Base-by-base conservation (phyloP, 2,113 vertebrate genomes). In the Cinclus mexicanus region DNA sequence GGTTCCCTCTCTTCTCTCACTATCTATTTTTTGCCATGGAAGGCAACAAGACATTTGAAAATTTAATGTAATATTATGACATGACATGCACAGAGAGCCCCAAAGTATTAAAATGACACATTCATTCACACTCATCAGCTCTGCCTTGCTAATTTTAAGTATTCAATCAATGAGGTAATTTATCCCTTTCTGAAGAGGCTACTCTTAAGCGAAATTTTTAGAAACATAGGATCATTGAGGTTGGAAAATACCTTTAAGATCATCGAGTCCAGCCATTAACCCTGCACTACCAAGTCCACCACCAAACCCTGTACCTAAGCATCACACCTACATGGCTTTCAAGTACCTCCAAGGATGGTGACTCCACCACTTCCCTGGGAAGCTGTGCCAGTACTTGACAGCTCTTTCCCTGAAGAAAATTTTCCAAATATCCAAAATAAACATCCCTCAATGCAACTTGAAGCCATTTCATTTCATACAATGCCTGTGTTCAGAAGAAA, bases 41-140 rank as follows among this genome's bases (percentile, higher is more conserved):
- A 93, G 26, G 75, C 85, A 97, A 91, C 78, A 92, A 93, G 92
- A 76, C 14, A 67, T 69, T 63, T 94, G 55, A 94, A 94, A 93
- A 92, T 69, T 90, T 94, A 94, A 95, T 95, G 71, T 25, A 93
- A 49, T 96, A 90, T 93, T 96, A 92, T 85, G 90, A 86, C 71
- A 76, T 80, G 8, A 37, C 63, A 39, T 50, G 82, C 77, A 79
- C 12, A 53, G 59, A 92, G 87, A 72, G 53, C 33, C 49, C 44
- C 70, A 72, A 93, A 92, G 49, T 92, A 85, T 69, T 95, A 74
- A 86, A 91, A 90, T 3, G 20, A 69, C 46, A 63, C 44, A 93
- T 95, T 87, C 70, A 94, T 75, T 96, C 86, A 81, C n/a, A 44
- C 23, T 93, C 71, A 52, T 55, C 77, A 85, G 37, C 28, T 89